Evolutionary conservation across 2,113 vertebrate species (phyloP), one percentile per base, ranked within the genome.

Genomic region (Morone saxatilis): DNA sequence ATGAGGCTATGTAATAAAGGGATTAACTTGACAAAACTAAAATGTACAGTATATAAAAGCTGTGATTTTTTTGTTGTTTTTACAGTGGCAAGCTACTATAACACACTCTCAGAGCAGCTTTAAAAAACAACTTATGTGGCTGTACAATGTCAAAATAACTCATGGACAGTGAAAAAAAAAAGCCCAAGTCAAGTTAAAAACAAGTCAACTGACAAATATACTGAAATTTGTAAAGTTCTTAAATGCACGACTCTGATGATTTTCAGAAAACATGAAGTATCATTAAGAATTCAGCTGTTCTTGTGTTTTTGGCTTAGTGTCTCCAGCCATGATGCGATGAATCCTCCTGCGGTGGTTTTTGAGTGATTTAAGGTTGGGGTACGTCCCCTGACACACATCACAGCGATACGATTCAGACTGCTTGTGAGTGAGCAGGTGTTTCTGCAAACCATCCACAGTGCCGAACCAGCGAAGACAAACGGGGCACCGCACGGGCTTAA

Each of bases 401-500:
- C 95, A 96, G 61, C 81, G 91, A 71, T 91, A 93, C 0, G 86
- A 76, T 38, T 83, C 89, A 8, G 90, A 87, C 62, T 91, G 89
- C 81, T 94, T 96, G 87, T 96, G 95, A 67, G 90, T 91, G 4
- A 95, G 84, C 76, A 96, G 78, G 85, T 96, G 96, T 83, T 92
- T 95, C 88, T 96, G 94, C 38, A 96, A 87, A 75, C 90, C 91
- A 6, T 94, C 94, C 67, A 93, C 68, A 0, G 93, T 93, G 60
- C 93, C 91, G 50, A 95, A 96, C 92, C 94, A 95, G 79, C 94
- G 94, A 4, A 92, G 85, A 78, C 95, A 96, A 57, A 94, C 84
- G 0, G 94, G 93, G 68, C 95, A 96, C 22, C 95, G 94, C 45
- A 95, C 90, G 7, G 94, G 94, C 71, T 95, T 96, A 63, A 94